Evolutionary conservation across 2,888 invertebrate species (phyloP).

Genomic region (Trissolcus brochymenae): DNA sequence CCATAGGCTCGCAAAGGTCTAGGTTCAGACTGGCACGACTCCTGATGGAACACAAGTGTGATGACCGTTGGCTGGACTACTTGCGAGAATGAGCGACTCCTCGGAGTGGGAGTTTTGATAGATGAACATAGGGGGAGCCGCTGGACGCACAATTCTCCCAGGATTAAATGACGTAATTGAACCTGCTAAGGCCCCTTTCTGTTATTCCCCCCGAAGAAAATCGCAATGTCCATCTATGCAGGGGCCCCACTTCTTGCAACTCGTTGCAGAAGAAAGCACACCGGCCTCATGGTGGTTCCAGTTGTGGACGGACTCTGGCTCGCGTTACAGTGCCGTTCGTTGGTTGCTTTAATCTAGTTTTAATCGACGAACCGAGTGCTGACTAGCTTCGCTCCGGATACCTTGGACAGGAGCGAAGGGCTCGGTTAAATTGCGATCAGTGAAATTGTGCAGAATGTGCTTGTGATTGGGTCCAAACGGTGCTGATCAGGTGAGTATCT

Average conservation of each 20-base stretch:
- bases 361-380: not conserved
- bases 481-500: slow-evolving; percentile 26
- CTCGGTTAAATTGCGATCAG: slow-evolving; percentile 4
- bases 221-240: slow-evolving; percentile 23
- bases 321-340: slow-evolving; percentile 59
- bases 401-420: not conserved
- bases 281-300: slow-evolving; percentile 61
- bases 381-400: not conserved
- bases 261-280: slow-evolving; percentile 61
- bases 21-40: not conserved
- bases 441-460: slow-evolving; percentile 25
- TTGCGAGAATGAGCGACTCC: slow-evolving; percentile 44
- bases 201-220: slow-evolving; percentile 35
- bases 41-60: slow-evolving; percentile 48
- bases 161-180: slow-evolving; percentile 64
- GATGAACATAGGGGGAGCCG: slow-evolving; percentile 11
- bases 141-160: slow-evolving; percentile 64
- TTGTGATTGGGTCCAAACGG: slow-evolving; percentile 15
- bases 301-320: slow-evolving; percentile 65
- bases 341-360: slow-evolving; percentile 1
- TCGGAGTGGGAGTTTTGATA: slow-evolving; percentile 17
- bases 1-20: too few species aligned
- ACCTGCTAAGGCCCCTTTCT: slow-evolving; percentile 45
- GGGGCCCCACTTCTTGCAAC: slow-evolving; percentile 64
- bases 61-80: slow-evolving; percentile 57